Evolutionary conservation across 2,888 invertebrate genomes (phyloP).

Genomic region (Sphaerophoria taeniata): DNA sequence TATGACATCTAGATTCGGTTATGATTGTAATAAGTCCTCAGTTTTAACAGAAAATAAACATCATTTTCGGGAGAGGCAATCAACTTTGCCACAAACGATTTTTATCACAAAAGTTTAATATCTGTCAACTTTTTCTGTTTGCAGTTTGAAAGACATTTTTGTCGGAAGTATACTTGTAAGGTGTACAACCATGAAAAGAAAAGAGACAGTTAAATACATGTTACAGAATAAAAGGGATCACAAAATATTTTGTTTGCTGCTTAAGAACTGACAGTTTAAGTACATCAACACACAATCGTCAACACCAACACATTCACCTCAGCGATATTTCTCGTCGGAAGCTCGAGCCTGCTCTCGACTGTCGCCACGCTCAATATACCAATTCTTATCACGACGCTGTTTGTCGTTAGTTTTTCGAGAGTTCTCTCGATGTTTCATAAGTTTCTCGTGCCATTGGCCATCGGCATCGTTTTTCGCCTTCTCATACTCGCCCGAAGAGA

Average conservation of each 20-base stretch:
- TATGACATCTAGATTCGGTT: constrained; percentile 37
- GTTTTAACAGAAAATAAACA: constrained; percentile 23
- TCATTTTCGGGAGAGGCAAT: not conserved
- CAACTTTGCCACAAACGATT: constrained; percentile 15
- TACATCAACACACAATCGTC: constrained; percentile 5
- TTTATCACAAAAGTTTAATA: constrained; percentile 1
- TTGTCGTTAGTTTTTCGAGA: constrained; percentile 77
- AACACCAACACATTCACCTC: not conserved
- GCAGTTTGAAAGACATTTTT: constrained; percentile 24
- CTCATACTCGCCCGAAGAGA: constrained; percentile 52
- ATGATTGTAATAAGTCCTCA: constrained; percentile 1
- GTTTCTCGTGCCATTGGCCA: constrained; percentile 79
- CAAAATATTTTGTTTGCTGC: constrained; percentile 41
- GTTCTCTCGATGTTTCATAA: constrained; percentile 80
- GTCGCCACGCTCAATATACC: constrained; percentile 80
- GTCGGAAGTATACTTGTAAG: constrained; percentile 29
- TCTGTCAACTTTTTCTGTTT: constrained; percentile 55
- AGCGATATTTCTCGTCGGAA: constrained; percentile 72
- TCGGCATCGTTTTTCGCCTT: constrained; percentile 72
- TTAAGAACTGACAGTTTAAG: constrained; percentile 40
- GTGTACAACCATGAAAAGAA: not conserved
- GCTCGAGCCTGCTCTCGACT: constrained; percentile 79
- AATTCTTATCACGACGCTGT: constrained; percentile 78
- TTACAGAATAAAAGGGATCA: constrained; percentile 39
- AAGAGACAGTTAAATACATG: constrained; percentile 28